Conservation (phyloP, 2,888 invertebrate species). For the Pristionchus fissidentatus region DNA sequence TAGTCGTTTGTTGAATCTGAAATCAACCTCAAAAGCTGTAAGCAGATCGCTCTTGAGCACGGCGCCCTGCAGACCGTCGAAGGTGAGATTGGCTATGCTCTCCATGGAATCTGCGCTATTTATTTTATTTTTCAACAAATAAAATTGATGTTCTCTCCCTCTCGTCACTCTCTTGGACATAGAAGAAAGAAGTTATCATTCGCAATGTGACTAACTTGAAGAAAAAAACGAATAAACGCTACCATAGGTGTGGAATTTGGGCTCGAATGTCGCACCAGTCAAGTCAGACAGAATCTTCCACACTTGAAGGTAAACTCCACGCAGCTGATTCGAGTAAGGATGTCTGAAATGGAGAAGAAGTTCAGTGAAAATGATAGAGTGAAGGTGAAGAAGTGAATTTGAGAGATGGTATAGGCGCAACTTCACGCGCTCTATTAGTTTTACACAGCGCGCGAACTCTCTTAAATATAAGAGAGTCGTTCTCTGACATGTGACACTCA, state of each 20-base stretch:
- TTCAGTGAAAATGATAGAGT: no score
- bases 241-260: not conserved
- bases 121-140: no score
- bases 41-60: not conserved
- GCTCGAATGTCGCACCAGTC: not conserved
- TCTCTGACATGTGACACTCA: no score
- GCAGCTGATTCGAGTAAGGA: not conserved
- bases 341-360: slow-evolving; percentile 4
- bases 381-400: no score
- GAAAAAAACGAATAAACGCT: not conserved
- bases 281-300: not conserved
- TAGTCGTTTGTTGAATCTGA: not conserved
- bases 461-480: no score
- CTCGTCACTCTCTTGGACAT: no score
- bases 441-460: no score
- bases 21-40: not conserved
- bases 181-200: no score
- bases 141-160: no score
- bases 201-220: no score
- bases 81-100: not conserved
- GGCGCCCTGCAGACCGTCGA: not conserved
- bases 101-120: not conserved
- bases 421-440: no score
- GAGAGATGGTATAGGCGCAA: no score
- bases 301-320: not conserved